Evolutionary conservation across 2,888 invertebrate species (phyloP).

Genomic region (Apamea epomidion): DNA sequence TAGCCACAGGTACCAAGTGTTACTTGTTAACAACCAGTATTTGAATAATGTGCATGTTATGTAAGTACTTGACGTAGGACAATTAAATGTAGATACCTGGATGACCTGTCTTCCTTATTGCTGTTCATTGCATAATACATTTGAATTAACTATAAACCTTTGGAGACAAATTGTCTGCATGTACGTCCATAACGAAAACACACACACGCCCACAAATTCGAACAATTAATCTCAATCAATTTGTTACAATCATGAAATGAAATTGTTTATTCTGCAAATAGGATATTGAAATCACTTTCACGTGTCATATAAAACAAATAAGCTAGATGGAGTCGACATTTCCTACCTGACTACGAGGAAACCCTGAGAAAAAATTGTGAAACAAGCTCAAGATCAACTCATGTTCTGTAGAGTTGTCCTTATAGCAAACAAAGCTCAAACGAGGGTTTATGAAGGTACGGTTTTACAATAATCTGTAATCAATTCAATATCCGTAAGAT

Average conservation of each 20-base stretch:
- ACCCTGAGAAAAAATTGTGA: background rate
- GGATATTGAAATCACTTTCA: background rate
- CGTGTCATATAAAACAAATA: background rate
- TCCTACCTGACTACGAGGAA: background rate
- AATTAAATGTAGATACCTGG: constrained; percentile 49
- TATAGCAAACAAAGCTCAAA: background rate
- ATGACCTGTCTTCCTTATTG: constrained; percentile 62
- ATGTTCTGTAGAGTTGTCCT: background rate
- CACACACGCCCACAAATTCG: background rate
- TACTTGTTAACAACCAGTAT: constrained; percentile 35
- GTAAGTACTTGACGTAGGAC: constrained; percentile 43
- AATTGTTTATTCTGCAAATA: background rate
- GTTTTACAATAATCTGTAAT: background rate
- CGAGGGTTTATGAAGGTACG: background rate
- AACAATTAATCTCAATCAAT: background rate
- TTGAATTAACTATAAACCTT: constrained; percentile 31
- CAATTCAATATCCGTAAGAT: background rate
- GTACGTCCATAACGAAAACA: background rate
- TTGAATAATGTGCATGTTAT: constrained; percentile 52
- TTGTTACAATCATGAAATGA: background rate
- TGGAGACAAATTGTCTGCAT: constrained; percentile 18
- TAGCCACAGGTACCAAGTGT: constrained; percentile 22
- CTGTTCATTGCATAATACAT: constrained; percentile 44
- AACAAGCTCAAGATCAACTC: background rate
- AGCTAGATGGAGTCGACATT: background rate